These are phyloP conservation scores for Melitaea athalia DNA, from an alignment of 2,888 invertebrate genomes.

Conservation along the genomic window DNA sequence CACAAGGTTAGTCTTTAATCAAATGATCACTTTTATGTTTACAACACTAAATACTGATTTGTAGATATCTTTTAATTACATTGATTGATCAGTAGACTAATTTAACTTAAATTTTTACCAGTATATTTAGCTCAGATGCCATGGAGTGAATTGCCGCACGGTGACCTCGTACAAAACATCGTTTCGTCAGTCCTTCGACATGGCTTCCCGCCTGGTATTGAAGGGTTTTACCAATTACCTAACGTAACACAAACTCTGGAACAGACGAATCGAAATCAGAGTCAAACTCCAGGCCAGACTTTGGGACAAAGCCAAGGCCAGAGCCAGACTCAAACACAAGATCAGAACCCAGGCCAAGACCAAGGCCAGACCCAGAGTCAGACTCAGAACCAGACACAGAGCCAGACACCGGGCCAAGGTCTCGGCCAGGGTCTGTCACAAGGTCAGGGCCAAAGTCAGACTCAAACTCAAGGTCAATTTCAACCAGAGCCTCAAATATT, in stretches of 20 bases:
- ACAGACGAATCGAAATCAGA: not conserved
- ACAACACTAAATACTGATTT: not conserved
- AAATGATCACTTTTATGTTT: not conserved
- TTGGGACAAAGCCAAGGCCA: not conserved
- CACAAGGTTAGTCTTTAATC: slow-evolving; percentile 40
- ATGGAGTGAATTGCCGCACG: slow-evolving; percentile 53
- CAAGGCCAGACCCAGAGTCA: slow-evolving; percentile 21
- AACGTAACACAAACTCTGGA: slow-evolving; percentile 34
- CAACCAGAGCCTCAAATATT: slow-evolving; percentile 11
- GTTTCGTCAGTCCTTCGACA: slow-evolving; percentile 58
- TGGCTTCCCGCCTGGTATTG: slow-evolving; percentile 36
- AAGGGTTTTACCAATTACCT: slow-evolving; percentile 32
- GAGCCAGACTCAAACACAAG: not conserved
- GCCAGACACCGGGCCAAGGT: slow-evolving; percentile 22
- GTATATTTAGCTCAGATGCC: slow-evolving; percentile 56
- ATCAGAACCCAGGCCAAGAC: slow-evolving; percentile 22
- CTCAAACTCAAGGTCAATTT: slow-evolving; percentile 14
- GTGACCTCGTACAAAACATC: slow-evolving; percentile 59
- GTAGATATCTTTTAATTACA: slow-evolving; percentile 3
- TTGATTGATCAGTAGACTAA: not conserved
- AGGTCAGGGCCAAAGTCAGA: slow-evolving; percentile 3
- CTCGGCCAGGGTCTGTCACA: not conserved
- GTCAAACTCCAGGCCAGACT: not conserved
- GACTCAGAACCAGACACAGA: slow-evolving; percentile 5
- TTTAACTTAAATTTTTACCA: slow-evolving; percentile 35